A percentile compares a stretch with the other conserved stretches of the same genome.
These are phyloP conservation scores for Ochropleura leucogaster DNA, from an alignment of 2,888 invertebrate species.

Conservation along the genomic window DNA sequence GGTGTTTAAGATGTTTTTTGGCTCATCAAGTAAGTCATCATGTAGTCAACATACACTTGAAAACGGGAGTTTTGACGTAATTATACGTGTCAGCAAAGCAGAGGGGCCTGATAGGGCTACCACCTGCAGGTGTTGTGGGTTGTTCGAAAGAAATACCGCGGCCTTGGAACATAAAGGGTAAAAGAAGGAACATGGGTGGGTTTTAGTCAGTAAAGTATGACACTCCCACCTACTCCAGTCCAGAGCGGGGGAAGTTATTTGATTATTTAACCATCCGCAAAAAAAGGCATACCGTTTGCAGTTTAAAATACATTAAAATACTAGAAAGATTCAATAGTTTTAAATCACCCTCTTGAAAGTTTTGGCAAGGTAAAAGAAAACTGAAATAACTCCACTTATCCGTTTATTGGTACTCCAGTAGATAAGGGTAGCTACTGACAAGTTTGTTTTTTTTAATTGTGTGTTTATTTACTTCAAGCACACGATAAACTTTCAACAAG, in stretches of 20 bases:
- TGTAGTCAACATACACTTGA: not conserved
- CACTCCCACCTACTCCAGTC: no score
- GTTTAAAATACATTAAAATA: not conserved
- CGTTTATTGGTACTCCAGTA: not conserved
- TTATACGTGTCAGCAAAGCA: no score
- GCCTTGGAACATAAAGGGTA: no score
- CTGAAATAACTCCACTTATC: not conserved
- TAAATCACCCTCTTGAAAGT: not conserved
- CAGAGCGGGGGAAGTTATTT: no score
- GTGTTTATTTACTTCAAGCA: conserved; percentile 3
- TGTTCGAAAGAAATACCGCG: no score
- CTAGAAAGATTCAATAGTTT: not conserved
- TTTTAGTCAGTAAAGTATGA: no score
- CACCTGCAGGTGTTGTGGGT: no score
- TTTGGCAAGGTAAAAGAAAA: not conserved
- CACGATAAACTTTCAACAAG: conserved; percentile 12
- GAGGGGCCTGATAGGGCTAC: no score
- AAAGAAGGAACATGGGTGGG: no score
- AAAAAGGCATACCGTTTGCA: not conserved
- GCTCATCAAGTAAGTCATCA: conserved; percentile 15
- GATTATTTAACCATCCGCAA: no score
- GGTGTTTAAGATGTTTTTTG: conserved; percentile 21
- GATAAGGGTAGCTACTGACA: not conserved
- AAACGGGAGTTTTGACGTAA: not conserved
- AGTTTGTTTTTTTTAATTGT: not conserved